Evolutionary conservation across 64 coral and sea anemone species (phyloP), one percentile per base, ranked within the genome.

Genomic region (Orbicella faveolata): DNA sequence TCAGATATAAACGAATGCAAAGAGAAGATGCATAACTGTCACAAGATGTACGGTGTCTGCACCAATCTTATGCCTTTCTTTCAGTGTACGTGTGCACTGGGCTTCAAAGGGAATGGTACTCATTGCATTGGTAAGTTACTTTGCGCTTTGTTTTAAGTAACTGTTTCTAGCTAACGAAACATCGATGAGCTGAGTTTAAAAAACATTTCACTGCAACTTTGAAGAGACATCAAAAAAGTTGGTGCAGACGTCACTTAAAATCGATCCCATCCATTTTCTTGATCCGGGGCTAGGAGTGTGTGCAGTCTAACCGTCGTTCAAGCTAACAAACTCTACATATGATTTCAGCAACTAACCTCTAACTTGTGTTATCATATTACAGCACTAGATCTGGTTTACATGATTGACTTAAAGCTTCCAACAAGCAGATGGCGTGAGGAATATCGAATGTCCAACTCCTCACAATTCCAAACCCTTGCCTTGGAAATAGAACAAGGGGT

Each of bases 1-100:
- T 53, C 59, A 97, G 95, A 97, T 73, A 97, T 94, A 48, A 68
- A 97, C 68, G 95, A 97, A 64, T 97, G 95, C 48, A 61, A 61
- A 26, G 83, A 97, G 37, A 68, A 78, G 16, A 76, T 65, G 30
- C 92, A 97, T 16, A 89, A 97, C 78, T 97, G 95, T 79, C 88
- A 97, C 73, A 21, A 52, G 13, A 23, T 34, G 36, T 90, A 91
- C 62, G 95, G 95, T 36, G 67, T 94, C 61, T 97, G 95, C 44
- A 94, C 88, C 59, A 97, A 97, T 65, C 33, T 78, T 17, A 41
- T 19, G 12, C 92, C 92, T 75, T 91, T 70, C 25, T 97, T 91
- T 63, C 80, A 48, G 21, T 97, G 95, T 74, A 74, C 95, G 21
- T 97, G 95, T 52, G 78, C 88, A 84, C 83, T 97, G 37, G 95